Evolutionary conservation across 2,888 invertebrate genomes (phyloP), one percentile per base, ranked within the genome.

Genomic region (Nycteola revayana): DNA sequence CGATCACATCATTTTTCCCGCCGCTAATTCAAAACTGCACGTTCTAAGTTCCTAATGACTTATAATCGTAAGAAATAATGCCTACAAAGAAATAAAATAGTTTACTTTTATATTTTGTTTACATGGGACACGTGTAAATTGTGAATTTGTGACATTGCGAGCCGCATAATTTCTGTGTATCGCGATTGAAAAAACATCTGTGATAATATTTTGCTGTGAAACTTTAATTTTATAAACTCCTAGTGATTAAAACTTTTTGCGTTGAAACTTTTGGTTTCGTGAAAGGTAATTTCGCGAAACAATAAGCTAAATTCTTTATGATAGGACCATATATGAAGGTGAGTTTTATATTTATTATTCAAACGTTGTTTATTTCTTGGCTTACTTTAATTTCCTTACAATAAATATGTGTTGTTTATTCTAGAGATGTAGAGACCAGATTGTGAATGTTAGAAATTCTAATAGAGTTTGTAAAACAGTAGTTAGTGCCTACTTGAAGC

Each of bases 251-350:
- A 43, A 41, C 40, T 33, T 29, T 34, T n/a, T 46, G 59, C 60
- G 51, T 52, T 48, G 37, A 31, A 36, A 51, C 41, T 56, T 53
- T 52, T 56, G 50, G 80, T 86, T 87, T 86, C 84, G 87, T 87
- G 87, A 81, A 84, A 78, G 77, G 64, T 52, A 42, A 71, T 85
- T 88, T 87, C 85, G 83, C 86, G 86, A 72, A 81, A 74, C 84
- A 64, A 66, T 67, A 45, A 51, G 50, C 57, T 72, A 82, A 74
- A 71, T 59, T 85, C 87, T 87, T 86, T 88, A 88, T 88, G 87
- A 87, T 86, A 87, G 87, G 87, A 74, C 87, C 87, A 75, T 82
- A 85, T 80, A 88, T 88, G 87, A 87, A 88, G 87, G 87, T 88
- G 68, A 86, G 87, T 84, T 51, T 39, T 36, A 32, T 47, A 49